Evolutionary conservation across 2,888 invertebrate genomes (phyloP), one percentile per base, ranked within the genome.

Genomic region (Mystacides longicornis): DNA sequence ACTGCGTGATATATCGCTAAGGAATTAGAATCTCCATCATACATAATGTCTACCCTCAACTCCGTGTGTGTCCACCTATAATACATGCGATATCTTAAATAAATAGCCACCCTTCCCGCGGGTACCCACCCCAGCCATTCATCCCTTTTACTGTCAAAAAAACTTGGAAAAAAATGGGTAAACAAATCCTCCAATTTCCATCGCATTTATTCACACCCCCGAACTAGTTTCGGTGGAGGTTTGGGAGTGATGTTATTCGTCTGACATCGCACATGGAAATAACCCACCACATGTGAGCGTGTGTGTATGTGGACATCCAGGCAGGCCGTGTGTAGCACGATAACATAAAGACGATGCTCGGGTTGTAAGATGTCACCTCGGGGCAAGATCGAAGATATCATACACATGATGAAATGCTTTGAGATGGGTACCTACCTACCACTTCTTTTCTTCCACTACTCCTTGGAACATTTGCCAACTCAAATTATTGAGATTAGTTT

Each of bases 111-210:
- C 58, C 52, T 49, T 46, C 56, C 37, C 51, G 52, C 50, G 27
- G 47, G 33, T 52, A 55, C 49, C 55, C 42, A 46, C 56, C 54
- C 20, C 31, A 56, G 58, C 58, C 60, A 59, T 60, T 60, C 60
- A 60, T 60, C 60, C 76, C 76, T 77, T 77, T 77, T 77, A 77
- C 74, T 75, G 77, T 77, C 75, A 75, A 74, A 72, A 72, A 71
- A 75, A 74, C 58, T 74, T 69, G 73, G 53, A 59, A 60, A 74
- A n/a, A 77, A 75, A 76, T 75, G 74, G 72, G 77, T 77, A 77
- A 77, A 77, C 77, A 77, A 77, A 77, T 77, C 77, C 76, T 75
- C 73, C 75, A 73, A 76, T 77, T 77, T 77, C 77, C 77, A 77
- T 77, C 73, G 72, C 75, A 74, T 77, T 76, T 77, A 74, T 75